Base-by-base conservation (phyloP, 1,140 invertebrate genomes). In the Whitmania pigra region DNA sequence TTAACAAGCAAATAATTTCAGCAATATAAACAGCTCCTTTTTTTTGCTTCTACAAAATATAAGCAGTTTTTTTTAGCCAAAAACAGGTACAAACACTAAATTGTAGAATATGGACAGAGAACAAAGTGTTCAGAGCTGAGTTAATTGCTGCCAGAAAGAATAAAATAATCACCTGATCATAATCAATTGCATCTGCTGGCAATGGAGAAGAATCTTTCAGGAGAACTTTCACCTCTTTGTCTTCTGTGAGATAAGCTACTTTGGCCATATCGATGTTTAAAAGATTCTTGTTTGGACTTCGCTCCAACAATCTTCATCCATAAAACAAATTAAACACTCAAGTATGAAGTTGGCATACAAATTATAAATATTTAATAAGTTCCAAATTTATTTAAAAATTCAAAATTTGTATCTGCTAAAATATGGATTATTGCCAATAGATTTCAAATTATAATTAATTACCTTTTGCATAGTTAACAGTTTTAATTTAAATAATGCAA, bases 201-300 rank as follows among this genome's bases (percentile, higher is more conserved):
- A 49, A 49, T 49, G 43, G 9, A 17, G 43, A 49, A 5, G 43
- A 49, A 49, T 49, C 43, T 85, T 94, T 92, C 86, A 92, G 91
- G 87, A 94, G 95, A 80, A 93, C 92, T 87, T 94, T 94, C 83
- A 95, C 91, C 86, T 92, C 89, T 84, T 88, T 89, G 80, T 88
- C 84, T 72, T 80, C 81, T 53, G 80, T 78, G 69, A 77, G 72
- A 71, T 82, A 81, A 11, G 78, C 78, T 0, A 81, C 76, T 74
- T 78, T 80, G 11, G 76, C 75, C 1, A 77, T 74, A 77, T 82
- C 77, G 72, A 80, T 75, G 69, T 81, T 76, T 78, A 82, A 74
- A 79, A 83, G 73, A 66, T 78, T 77, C 15, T 77, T 82, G 77
- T 82, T 83, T 71, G 80, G 79, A 75, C 79, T 84, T 73, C 83